These are phyloP conservation scores for Hepsetus odoe DNA, from an alignment of 2,113 vertebrate species.

Conservation along the genomic window DNA sequence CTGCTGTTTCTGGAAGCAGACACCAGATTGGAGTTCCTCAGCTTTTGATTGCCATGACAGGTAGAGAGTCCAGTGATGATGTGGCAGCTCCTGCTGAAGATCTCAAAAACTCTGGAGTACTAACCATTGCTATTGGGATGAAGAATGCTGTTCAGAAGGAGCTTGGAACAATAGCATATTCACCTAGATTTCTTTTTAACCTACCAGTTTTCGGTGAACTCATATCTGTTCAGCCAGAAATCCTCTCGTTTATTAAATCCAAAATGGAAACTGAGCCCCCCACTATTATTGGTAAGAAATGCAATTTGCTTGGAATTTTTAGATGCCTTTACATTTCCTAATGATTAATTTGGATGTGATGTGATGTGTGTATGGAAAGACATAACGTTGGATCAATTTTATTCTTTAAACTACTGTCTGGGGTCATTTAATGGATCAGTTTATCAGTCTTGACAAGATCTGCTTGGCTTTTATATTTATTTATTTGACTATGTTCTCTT, in stretches of 20 bases:
- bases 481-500: not conserved
- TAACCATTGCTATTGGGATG: constrained; percentile 84
- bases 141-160: constrained; percentile 79
- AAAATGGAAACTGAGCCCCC: constrained; percentile 64
- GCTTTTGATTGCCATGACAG: constrained; percentile 84
- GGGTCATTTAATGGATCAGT: constrained; percentile 29
- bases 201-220: constrained; percentile 83
- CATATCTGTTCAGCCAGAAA: constrained; percentile 73
- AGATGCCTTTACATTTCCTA: constrained; percentile 8
- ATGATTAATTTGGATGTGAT: constrained; percentile 59
- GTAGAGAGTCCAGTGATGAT: constrained; percentile 79
- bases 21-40: constrained; percentile 81
- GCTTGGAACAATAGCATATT: constrained; percentile 81
- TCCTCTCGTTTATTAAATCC: constrained; percentile 69
- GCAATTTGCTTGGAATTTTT: not conserved
- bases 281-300: constrained; percentile 71
- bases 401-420: constrained; percentile 49
- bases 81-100: constrained; percentile 72
- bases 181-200: constrained; percentile 79
- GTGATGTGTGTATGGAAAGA: constrained; percentile 54
- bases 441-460: constrained; percentile 9
- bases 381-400: constrained; percentile 61
- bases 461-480: constrained; percentile 18
- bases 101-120: constrained; percentile 76
- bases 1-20: constrained; percentile 83